Conservation (phyloP, 2,797 vertebrate genomes). For the Mormyrops attenuatus region DNA sequence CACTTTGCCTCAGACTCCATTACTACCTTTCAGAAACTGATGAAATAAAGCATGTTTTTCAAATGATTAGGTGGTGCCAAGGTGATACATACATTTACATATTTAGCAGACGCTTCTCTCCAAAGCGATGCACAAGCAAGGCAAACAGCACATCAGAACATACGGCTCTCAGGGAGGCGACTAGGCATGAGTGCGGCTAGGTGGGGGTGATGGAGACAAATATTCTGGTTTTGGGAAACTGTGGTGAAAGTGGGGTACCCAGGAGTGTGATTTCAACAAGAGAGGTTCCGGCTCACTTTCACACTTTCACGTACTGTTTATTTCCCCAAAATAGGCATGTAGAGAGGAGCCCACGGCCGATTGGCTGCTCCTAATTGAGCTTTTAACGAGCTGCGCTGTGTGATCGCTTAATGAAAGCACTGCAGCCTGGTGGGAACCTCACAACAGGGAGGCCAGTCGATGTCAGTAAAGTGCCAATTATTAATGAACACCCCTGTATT, state of each 20-base stretch:
- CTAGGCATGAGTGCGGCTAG: not conserved
- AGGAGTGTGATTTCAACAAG: constrained; percentile 31
- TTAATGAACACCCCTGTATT: not conserved
- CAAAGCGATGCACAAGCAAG: not conserved
- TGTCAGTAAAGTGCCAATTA: constrained; percentile 34
- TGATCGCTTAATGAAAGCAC: constrained; percentile 46
- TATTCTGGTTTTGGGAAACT: not conserved
- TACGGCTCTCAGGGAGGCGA: not conserved
- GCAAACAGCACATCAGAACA: not conserved
- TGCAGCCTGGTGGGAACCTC: constrained; percentile 27
- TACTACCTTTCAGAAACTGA: not conserved
- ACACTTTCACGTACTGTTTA: constrained; percentile 29
- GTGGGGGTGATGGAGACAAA: not conserved
- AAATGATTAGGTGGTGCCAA: not conserved
- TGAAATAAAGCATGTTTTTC: not conserved
- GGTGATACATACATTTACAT: not conserved
- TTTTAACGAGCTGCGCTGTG: constrained; percentile 39
- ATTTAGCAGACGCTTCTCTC: not conserved
- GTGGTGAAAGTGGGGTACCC: not conserved
- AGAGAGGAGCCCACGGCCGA: constrained; percentile 29
- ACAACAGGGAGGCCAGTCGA: constrained; percentile 35
- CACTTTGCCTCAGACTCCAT: not conserved
- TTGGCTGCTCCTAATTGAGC: constrained; percentile 40
- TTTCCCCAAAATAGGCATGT: constrained; percentile 36
- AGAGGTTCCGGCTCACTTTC: constrained; percentile 42